phyloP scores from a whole-genome alignment of 2,113 vertebrate genomes.

The Syngnathus scovelli region DNA sequence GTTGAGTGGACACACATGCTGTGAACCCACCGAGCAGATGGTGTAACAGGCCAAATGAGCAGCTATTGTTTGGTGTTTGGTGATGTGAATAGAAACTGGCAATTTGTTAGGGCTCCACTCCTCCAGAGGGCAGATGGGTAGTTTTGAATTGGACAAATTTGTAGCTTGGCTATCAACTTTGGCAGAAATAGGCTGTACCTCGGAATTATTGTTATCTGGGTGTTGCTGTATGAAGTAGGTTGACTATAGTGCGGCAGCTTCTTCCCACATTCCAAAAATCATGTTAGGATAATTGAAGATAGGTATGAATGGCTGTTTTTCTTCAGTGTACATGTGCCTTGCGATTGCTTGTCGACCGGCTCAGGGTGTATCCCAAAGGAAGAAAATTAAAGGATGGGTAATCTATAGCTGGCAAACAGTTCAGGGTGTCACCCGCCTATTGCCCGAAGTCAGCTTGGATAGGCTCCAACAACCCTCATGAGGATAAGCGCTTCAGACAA shows the following conservation, averaged over 20 bases:
- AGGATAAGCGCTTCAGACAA: no score
- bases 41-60: slow-evolving; percentile 25
- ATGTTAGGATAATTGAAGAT: no score
- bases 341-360: not conserved
- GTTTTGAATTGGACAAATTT: not conserved
- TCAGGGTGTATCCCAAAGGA: not conserved
- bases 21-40: slow-evolving; percentile 51
- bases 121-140: slow-evolving; percentile 12
- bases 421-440: no score
- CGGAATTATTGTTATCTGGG: not conserved
- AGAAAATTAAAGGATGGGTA: not conserved
- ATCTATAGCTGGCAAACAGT: not conserved
- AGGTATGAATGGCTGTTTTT: no score
- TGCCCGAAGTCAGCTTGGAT: no score
- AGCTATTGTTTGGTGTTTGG: slow-evolving; percentile 15
- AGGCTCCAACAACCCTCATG: no score
- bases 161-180: not conserved
- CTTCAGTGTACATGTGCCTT: no score
- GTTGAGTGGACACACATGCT: slow-evolving; percentile 25
- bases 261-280: no score
- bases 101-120: slow-evolving; percentile 10
- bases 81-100: slow-evolving; percentile 33
- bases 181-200: not conserved
- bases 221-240: not conserved
- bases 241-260: not conserved